Base-by-base conservation (phyloP, 2,797 vertebrate species). In the Microctenopoma stevenorrisi region DNA sequence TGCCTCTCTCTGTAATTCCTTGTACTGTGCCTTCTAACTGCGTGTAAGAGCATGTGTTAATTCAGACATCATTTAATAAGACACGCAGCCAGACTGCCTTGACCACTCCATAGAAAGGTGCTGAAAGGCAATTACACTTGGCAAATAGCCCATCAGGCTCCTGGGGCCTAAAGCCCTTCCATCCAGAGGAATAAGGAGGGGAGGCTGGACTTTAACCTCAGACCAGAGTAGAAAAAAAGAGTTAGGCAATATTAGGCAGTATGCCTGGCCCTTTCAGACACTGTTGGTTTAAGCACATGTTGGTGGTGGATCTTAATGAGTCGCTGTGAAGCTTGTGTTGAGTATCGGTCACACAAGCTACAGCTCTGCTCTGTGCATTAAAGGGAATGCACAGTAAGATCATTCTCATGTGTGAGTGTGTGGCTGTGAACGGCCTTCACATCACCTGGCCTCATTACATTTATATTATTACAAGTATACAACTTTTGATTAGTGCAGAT, bases 21-120 rank as follows among this genome's bases (percentile, higher is more conserved):
- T 93, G 93, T 92, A 88, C 86, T 83, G 86, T 56, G 70, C 78
- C 87, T 92, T 68, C 86, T 92, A 92, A 93, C 79, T 85, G 83
- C 74, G 40, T 91, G 92, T 89, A 92, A 93, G 93, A 93, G 90
- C 91, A 90, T 81, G 86, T 55, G 69, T 88, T 92, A 92, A 93
- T 94, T 92, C 92, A 83, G 87, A 91, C 90, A 90, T 94, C 94
- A 94, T 94, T 95, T 94, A 94, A 95, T 95, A 94, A 94, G 84
- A 89, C 79, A 81, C 40, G 47, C 84, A 87, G 84, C 86, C 89
- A 91, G 90, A 90, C 90, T 83, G 77, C 75, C 83, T 88, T 88
- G 86, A 91, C 89, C 91, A 91, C 88, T 92, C 87, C 86, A 89
- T 91, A 85, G 89, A 89, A 92, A 93, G 87, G 92, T 89, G 91